phyloP scores from a whole-genome alignment of 2,113 vertebrate species.

The Pseudopipra pipra region DNA sequence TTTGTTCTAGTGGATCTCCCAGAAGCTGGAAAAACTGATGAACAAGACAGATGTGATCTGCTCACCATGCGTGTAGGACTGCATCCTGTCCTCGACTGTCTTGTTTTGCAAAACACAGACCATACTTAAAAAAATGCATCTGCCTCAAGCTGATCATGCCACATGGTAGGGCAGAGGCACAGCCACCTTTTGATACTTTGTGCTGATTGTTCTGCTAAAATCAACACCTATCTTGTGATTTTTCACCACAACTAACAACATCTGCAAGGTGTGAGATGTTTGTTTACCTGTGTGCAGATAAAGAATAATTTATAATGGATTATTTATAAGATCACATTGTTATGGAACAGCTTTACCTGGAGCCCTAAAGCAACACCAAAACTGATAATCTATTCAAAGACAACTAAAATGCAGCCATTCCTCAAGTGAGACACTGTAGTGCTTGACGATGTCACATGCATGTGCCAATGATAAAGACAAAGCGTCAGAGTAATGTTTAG shows the following conservation, averaged over 20 bases:
- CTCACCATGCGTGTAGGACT: neutral
- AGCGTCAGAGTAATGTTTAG: neutral
- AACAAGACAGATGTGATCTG: neutral
- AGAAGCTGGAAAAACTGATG: neutral
- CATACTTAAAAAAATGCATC: neutral
- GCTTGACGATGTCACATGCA: neutral
- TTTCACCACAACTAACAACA: neutral
- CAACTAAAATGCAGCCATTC: neutral
- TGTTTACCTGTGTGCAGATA: neutral
- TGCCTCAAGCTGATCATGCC: neutral
- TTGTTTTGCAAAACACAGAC: neutral
- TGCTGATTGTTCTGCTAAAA: neutral
- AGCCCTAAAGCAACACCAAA: neutral
- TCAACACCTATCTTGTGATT: neutral
- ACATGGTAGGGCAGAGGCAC: neutral
- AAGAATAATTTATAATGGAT: neutral
- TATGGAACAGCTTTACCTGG: neutral
- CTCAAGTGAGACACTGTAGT: neutral
- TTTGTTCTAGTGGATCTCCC: constrained; percentile 14
- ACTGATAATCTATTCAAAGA: neutral
- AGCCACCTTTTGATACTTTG: neutral
- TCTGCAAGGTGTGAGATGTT: neutral
- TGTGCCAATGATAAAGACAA: neutral
- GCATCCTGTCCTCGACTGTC: neutral
- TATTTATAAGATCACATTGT: neutral